Conservation (phyloP, 2,888 invertebrate species). For the Scaeva pyrastri region DNA sequence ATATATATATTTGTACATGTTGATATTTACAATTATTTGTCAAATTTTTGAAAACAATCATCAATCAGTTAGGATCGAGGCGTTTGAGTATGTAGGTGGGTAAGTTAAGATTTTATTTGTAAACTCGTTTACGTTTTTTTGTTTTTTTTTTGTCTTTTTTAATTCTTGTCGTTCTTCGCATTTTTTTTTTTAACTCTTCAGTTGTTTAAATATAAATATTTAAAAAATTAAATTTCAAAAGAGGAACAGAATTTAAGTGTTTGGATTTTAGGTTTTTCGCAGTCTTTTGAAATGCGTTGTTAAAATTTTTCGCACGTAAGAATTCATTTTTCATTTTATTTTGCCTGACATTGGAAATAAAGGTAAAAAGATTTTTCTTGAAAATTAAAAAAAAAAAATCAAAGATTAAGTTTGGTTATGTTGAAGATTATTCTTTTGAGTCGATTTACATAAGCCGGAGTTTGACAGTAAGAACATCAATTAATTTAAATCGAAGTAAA, state of each 20-base stretch:
- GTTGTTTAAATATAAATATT: background rate
- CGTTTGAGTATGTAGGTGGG: background rate
- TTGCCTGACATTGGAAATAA: too few relatives aligned
- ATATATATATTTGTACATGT: background rate
- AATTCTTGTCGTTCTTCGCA: background rate
- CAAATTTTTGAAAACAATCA: conserved; percentile 21
- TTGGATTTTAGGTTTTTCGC: background rate
- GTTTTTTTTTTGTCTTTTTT: background rate
- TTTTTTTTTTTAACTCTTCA: background rate
- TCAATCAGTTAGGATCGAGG: background rate
- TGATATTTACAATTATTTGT: conserved; percentile 27
- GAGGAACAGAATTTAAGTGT: background rate
- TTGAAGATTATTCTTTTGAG: too few relatives aligned
- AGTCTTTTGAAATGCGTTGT: background rate
- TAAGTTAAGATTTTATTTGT: background rate
- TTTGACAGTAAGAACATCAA: too few relatives aligned
- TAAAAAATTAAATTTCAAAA: background rate
- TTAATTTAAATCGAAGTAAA: too few relatives aligned
- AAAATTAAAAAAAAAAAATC: too few relatives aligned
- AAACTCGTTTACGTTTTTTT: background rate
- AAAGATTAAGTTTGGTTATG: too few relatives aligned
- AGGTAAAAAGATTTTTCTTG: too few relatives aligned
- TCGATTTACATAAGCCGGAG: too few relatives aligned
- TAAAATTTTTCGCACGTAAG: background rate
- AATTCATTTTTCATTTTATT: too few relatives aligned